phyloP scores from a whole-genome alignment of 1,140 invertebrate species.

The Eciton burchellii region DNA sequence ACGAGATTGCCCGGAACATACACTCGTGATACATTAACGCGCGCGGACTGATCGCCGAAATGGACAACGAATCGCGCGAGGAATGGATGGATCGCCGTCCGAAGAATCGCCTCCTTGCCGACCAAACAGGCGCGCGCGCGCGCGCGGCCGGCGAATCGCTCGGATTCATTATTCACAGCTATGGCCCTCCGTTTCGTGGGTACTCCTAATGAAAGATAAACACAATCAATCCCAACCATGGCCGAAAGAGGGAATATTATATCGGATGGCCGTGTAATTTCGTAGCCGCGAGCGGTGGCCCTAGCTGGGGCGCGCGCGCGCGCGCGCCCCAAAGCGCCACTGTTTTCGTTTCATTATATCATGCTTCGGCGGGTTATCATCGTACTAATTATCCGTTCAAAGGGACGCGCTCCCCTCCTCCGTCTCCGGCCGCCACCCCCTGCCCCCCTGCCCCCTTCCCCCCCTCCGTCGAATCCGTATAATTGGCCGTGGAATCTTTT shows the following conservation, averaged over 20 bases:
- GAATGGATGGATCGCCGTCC: neutral
- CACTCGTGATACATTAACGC: too few relatives aligned
- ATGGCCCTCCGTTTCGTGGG: constrained; percentile 62
- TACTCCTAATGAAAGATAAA: constrained; percentile 85
- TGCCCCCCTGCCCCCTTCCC: too few relatives aligned
- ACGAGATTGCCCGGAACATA: too few relatives aligned
- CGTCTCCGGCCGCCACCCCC: too few relatives aligned
- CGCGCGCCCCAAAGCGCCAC: constrained; percentile 46
- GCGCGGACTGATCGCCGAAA: too few relatives aligned
- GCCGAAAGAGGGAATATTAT: constrained; percentile 84
- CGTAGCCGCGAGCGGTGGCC: constrained; percentile 55
- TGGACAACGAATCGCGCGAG: constrained; percentile 3
- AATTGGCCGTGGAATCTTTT: constrained; percentile 52
- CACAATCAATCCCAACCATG: constrained; percentile 82
- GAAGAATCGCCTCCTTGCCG: constrained; percentile 21
- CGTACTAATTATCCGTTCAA: constrained; percentile 78
- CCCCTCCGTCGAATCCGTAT: constrained; percentile 23
- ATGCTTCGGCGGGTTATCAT: constrained; percentile 76
- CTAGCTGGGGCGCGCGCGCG: neutral
- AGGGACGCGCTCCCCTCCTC: constrained; percentile 55
- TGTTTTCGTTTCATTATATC: constrained; percentile 84
- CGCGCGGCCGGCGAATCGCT: constrained; percentile 76
- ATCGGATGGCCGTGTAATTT: constrained; percentile 80
- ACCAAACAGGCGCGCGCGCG: too few relatives aligned
- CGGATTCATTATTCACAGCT: constrained; percentile 82